Evolutionary conservation across 2,888 invertebrate species (phyloP).

Genomic region (Leptopilina syphax): DNA sequence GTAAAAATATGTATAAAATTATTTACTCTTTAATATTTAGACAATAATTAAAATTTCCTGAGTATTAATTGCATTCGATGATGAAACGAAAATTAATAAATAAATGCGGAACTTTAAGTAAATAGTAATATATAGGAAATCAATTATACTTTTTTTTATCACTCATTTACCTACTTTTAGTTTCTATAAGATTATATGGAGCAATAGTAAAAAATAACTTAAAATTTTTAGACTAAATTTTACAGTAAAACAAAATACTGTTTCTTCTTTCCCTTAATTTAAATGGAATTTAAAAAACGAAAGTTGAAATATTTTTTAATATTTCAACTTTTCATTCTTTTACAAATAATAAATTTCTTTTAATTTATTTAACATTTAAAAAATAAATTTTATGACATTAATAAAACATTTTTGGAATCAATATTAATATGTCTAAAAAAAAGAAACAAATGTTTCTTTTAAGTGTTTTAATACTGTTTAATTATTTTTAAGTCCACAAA

Average conservation of each 20-base stretch:
- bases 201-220: background rate
- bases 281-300: background rate
- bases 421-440: background rate
- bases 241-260: constrained; percentile 12
- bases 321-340: background rate
- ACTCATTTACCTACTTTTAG: constrained; percentile 10
- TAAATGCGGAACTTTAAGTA: constrained; percentile 21
- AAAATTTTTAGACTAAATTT: background rate
- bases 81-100: background rate
- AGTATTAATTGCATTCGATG: constrained; percentile 30
- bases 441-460: background rate
- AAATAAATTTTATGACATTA: background rate
- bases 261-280: background rate
- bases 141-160: background rate
- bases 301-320: background rate
- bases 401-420: background rate
- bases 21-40: background rate
- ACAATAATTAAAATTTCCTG: constrained; percentile 18
- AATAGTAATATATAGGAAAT: background rate
- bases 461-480: constrained; percentile 54
- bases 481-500: constrained; percentile 86
- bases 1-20: background rate
- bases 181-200: constrained; percentile 1
- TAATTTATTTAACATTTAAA: background rate
- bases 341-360: background rate